A percentile compares a stretch with the other conserved stretches of the same genome.
Evolutionary conservation across 2,113 vertebrate genomes (phyloP).

Genomic region (Cinclus cinclus): DNA sequence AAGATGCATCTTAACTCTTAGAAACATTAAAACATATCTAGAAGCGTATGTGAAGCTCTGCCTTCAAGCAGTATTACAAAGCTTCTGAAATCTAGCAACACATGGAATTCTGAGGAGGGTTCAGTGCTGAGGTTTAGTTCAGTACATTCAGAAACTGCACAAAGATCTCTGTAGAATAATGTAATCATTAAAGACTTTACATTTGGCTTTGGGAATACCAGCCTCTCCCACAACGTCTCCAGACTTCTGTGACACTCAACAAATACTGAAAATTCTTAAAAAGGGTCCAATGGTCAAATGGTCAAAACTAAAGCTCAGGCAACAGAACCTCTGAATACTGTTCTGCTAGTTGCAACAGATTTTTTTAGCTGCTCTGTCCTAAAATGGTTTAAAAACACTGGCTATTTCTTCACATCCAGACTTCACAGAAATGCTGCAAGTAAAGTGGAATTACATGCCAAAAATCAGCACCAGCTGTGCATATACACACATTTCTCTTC

Average conservation of each 20-base stretch:
- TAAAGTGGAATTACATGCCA: neutral
- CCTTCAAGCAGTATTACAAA: neutral
- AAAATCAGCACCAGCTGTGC: neutral
- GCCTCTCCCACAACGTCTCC: neutral
- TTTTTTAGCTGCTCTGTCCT: neutral
- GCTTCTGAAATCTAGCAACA: neutral
- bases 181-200: neutral
- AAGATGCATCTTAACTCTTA: neutral
- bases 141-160: neutral
- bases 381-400: neutral
- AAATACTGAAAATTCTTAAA: neutral
- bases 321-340: neutral
- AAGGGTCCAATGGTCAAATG: neutral
- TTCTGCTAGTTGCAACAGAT: neutral
- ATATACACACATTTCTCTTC: neutral
- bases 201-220: neutral
- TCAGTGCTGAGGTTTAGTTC: neutral
- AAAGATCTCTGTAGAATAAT: slow-evolving; percentile 29
- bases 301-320: neutral
- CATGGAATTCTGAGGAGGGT: neutral
- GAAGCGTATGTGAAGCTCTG: neutral
- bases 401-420: neutral
- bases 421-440: neutral
- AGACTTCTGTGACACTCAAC: neutral
- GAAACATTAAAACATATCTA: neutral